A percentile compares a stretch with the other conserved stretches of the same genome.
phyloP scores from a whole-genome alignment of 2,113 vertebrate species.

The Spea multiplicata region DNA sequence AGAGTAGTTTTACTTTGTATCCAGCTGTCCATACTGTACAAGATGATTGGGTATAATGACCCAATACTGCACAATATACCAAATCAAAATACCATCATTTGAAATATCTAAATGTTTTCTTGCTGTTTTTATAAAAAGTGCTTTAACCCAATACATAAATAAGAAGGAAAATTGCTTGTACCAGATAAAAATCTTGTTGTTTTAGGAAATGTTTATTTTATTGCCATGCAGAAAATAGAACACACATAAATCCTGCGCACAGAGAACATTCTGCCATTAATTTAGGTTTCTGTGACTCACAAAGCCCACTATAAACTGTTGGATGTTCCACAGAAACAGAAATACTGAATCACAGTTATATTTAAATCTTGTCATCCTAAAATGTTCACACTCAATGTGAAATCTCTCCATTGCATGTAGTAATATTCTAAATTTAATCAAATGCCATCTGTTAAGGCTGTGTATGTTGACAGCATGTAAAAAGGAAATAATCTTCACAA shows the following conservation, averaged over 20 bases:
- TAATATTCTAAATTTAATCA: conserved; percentile 20
- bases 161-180: background rate
- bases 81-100: background rate
- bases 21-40: too few relatives aligned
- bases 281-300: conserved; percentile 12
- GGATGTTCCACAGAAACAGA: conserved; percentile 1
- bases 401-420: background rate
- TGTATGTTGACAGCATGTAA: background rate
- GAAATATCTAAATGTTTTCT: background rate
- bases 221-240: background rate
- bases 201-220: background rate
- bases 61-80: background rate
- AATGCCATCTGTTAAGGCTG: conserved; percentile 26
- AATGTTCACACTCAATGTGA: background rate
- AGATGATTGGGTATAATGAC: too few relatives aligned
- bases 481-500: background rate
- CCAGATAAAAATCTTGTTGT: background rate
- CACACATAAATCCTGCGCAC: background rate
- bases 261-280: background rate
- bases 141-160: background rate
- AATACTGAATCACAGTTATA: conserved; percentile 34
- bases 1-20: too few relatives aligned
- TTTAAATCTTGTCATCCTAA: conserved; percentile 19
- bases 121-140: background rate
- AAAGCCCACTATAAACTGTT: conserved; percentile 3